Percentiles rank a stretch among this genome's conserved stretches.
Evolutionary conservation across 1,140 invertebrate species (phyloP).

Genomic region (Cataglyphis hispanica): DNA sequence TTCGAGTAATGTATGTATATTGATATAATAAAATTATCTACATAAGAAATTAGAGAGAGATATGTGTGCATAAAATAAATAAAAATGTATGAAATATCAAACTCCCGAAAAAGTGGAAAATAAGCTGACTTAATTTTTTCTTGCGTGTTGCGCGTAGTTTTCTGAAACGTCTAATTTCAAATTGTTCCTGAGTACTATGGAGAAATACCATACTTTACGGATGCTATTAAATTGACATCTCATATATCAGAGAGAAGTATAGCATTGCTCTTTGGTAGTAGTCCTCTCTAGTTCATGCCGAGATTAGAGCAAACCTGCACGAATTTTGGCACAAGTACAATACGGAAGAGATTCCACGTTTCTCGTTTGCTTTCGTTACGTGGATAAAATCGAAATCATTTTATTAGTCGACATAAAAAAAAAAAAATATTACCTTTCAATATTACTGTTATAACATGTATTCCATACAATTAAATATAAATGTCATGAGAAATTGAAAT

Average conservation of each 20-base stretch:
- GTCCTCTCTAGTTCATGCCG: conserved; percentile 5
- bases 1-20: conserved; percentile 18
- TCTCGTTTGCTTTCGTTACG: conserved; percentile 63
- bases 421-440: background rate
- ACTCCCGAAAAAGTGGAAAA: background rate
- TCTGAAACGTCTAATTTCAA: conserved; percentile 68
- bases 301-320: conserved; percentile 66
- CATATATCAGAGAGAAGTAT: conserved; percentile 74
- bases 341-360: conserved; percentile 67
- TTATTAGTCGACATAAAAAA: background rate
- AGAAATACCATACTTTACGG: conserved; percentile 55
- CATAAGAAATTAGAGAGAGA: background rate
- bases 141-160: conserved; percentile 26
- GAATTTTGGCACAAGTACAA: conserved; percentile 73
- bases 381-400: background rate
- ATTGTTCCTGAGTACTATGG: background rate
- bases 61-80: too few species aligned
- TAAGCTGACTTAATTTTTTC: background rate
- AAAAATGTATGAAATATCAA: background rate
- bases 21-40: background rate
- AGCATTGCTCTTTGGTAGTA: conserved; percentile 31
- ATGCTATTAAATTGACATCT: conserved; percentile 76
- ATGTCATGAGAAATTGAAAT: conserved; percentile 2
- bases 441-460: background rate
- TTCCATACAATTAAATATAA: background rate